Percentiles rank a stretch among this genome's conserved stretches.
These are phyloP conservation scores for Xylota sylvarum DNA, from an alignment of 2,888 invertebrate species.

Conservation along the genomic window DNA sequence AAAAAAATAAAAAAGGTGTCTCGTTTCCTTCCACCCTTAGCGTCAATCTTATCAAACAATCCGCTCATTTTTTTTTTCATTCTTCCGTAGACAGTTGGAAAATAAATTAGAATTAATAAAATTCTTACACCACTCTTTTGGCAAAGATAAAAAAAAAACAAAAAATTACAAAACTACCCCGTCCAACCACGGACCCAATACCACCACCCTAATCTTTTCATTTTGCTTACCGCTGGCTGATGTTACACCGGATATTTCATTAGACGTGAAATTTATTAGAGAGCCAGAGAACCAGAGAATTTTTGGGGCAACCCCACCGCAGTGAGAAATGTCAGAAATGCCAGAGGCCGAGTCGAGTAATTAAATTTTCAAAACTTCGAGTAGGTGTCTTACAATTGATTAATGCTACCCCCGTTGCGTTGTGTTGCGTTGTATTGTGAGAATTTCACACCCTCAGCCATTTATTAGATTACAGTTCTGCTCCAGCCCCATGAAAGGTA, in stretches of 20 bases:
- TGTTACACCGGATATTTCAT: constrained; percentile 75
- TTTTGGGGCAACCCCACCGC: constrained; percentile 56
- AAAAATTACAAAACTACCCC: constrained; percentile 38
- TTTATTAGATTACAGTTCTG: constrained; percentile 72
- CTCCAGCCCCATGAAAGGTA: constrained; percentile 8
- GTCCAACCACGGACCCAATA: constrained; percentile 7
- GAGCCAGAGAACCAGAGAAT: constrained; percentile 30
- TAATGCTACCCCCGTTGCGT: constrained; percentile 73
- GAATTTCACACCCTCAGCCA: constrained; percentile 68
- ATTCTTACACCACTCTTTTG: constrained; percentile 31
- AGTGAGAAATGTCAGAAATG: constrained; percentile 74
- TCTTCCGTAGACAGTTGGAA: constrained; percentile 64
- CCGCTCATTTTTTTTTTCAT: constrained; percentile 62
- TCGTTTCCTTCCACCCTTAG: constrained; percentile 35
- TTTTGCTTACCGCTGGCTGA: constrained; percentile 52
- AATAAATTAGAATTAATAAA: constrained; percentile 75
- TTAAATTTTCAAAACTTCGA: constrained; percentile 76
- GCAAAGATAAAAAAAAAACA: background rate
- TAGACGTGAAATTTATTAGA: constrained; percentile 73
- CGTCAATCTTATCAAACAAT: constrained; percentile 56
- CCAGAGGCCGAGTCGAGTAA: constrained; percentile 72
- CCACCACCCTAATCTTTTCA: constrained; percentile 56
- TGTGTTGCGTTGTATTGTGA: constrained; percentile 42
- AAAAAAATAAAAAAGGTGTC: constrained; percentile 36
- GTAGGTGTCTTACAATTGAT: constrained; percentile 76